phyloP scores from a whole-genome alignment of 2,113 vertebrate genomes.

The Crotalus horridus region DNA sequence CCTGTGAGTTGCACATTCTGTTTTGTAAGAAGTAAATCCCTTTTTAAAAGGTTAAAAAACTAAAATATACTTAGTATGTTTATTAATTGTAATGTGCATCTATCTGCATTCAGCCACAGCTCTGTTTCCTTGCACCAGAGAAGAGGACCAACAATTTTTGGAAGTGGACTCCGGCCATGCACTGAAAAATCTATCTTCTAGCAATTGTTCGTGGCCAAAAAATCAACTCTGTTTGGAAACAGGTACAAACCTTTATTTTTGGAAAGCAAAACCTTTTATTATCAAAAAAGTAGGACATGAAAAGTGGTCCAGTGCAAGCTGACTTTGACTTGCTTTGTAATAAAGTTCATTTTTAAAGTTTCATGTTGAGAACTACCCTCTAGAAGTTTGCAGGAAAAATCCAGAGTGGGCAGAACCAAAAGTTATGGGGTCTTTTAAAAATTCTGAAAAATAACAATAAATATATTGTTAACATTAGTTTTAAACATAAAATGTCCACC shows the following conservation, averaged over 20 bases:
- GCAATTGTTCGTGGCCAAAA: background rate
- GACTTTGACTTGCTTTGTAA: background rate
- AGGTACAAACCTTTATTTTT: background rate
- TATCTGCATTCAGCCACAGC: background rate
- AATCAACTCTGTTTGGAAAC: background rate
- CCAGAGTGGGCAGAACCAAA: background rate
- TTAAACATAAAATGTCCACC: background rate
- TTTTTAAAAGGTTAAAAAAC: background rate
- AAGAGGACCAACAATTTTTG: background rate
- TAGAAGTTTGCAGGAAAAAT: background rate
- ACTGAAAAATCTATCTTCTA: background rate
- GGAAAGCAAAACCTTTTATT: background rate
- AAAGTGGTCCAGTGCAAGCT: background rate
- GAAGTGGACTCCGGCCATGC: background rate
- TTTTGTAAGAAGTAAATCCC: background rate
- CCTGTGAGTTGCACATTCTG: background rate
- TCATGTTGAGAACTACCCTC: no score
- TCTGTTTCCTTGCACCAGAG: background rate
- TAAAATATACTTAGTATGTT: background rate
- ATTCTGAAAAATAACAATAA: background rate
- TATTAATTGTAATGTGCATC: background rate
- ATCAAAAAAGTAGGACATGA: background rate
- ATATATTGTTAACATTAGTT: background rate
- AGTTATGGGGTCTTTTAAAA: background rate
- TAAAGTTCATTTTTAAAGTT: background rate